Percentiles rank a stretch among this genome's conserved stretches.
Conservation (phyloP, 2,797 vertebrate genomes). For the Gadopsis marmoratus region DNA sequence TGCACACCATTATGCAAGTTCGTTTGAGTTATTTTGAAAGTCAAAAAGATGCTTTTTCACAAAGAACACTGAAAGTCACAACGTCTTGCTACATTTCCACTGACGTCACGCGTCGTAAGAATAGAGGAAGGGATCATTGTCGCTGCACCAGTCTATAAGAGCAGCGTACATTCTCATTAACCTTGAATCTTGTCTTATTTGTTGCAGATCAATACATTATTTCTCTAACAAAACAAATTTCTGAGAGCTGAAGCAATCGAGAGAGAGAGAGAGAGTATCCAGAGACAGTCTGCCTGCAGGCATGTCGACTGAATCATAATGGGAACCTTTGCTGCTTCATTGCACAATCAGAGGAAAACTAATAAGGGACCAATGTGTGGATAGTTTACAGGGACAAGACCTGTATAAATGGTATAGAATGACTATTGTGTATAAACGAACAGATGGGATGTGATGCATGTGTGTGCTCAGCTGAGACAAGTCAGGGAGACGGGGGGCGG, state of each 20-base stretch:
- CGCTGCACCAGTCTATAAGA: constrained; percentile 13
- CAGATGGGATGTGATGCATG: constrained; percentile 49
- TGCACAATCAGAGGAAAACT: constrained; percentile 56
- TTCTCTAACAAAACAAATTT: constrained; percentile 46
- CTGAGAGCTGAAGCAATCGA: constrained; percentile 33
- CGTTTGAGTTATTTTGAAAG: background rate
- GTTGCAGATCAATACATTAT: constrained; percentile 52
- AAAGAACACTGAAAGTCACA: background rate
- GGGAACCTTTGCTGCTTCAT: constrained; percentile 53
- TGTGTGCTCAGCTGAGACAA: constrained; percentile 44
- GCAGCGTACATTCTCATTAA: constrained; percentile 43
- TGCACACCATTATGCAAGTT: background rate
- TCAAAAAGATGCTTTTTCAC: background rate
- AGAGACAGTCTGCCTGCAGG: constrained; percentile 46
- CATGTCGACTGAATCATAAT: constrained; percentile 54
- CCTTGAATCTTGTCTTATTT: constrained; percentile 43
- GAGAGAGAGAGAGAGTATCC: constrained; percentile 9
- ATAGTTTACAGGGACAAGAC: constrained; percentile 50
- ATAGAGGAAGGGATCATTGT: background rate
- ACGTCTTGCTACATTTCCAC: background rate
- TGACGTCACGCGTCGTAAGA: background rate
- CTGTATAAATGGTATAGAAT: constrained; percentile 44
- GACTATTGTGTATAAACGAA: constrained; percentile 41
- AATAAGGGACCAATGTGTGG: constrained; percentile 36
- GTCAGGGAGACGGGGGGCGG: constrained; percentile 28